Evolutionary conservation across 1,140 invertebrate genomes (phyloP), one percentile per base, ranked within the genome.

Genomic region (Carposina sasakii): DNA sequence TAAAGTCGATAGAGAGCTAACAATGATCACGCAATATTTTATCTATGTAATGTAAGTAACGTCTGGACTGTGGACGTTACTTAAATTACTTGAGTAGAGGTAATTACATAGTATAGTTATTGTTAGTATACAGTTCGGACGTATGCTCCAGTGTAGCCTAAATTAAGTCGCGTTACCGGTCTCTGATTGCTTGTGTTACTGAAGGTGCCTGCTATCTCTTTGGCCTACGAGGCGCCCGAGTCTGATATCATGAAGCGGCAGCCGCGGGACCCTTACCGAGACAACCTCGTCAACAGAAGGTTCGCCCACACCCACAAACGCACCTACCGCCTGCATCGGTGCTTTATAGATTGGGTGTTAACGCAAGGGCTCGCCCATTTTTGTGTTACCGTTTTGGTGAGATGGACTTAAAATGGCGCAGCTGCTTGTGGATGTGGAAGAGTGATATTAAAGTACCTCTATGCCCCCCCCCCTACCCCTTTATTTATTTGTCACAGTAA

Each of bases 201-300:
- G 67, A 87, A 94, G 93, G 93, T 96, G 88, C 96, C 95, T 86
- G 95, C 96, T 89, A 97, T 98, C 89, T 97, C 95, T 84, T 90
- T 97, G 89, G 96, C 95, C 87, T 98, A 98, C 88, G 96, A 98
- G 90, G 92, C 93, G 87, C 93, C 96, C 79, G 96, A 98, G 89
- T 94, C 92, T 77, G 95, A 98, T 91, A 98, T 98, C 87, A 97
- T 98, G 96, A 97, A 97, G 91, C 90, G 96, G 77, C 92, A 94
- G 88, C 96, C 96, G 65, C 91, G 96, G 88, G 93, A 97, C 89
- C 95, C 96, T 76, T 91, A 93, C 88, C 92, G 91, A 86, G 96
- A 97, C 90, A 96, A 96, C 89, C 90, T 97, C 87, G 96, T 97
- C 81, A 97, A 97, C 88, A 91, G 94, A 90, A 96, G 95, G 93